Base-by-base conservation (phyloP, 2,113 vertebrate genomes). In the Ailuropoda melanoleuca region DNA sequence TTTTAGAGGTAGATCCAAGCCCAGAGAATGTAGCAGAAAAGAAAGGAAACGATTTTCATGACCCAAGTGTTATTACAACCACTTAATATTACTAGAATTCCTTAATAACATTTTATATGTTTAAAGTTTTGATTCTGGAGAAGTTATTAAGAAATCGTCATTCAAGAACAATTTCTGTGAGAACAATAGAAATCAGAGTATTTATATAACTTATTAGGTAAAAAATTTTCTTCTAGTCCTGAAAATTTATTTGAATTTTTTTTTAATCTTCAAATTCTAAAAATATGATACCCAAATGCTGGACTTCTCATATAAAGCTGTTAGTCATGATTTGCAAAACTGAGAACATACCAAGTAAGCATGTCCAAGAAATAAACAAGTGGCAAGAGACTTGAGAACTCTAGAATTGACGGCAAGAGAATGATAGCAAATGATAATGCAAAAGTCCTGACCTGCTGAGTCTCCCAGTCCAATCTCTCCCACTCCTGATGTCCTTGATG, bases 371-470 rank as follows among this genome's bases (percentile, higher is more conserved):
- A 81, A 74, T 13, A 84, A 58, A 50, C 29, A 84, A 80, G 24
- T 56, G 1, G 4, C 9, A 68, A 85, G 31, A 93, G 48, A 48
- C 12, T 56, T 21, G 37, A 96, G 34, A 86, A 50, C 31, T 11
- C 3, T 6, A 86, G 18, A 88, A 78, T 4, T 18, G 26, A 86
- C 8, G 12, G 60, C 17, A 88, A 88, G 74, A 50, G 24, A 92
- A 96, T 37, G 0, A 72, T 37, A 75, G 19, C 1, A 95, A 96
- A 88, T 60, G 43, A 75, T 12, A 88, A 84, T 34, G 24, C 8
- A 86, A 88, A 82, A n/a, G 7, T 77, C 75, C 98, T 98, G 97
- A 99, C 99, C 98, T 98, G 97, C 56, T 96, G 91, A 83, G 96
- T 93, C 77, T 98, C 92, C 97, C 83, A 86, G 95, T 88, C 97